Conservation (phyloP, 2,113 vertebrate genomes). For the Phrynosoma platyrhinos region DNA sequence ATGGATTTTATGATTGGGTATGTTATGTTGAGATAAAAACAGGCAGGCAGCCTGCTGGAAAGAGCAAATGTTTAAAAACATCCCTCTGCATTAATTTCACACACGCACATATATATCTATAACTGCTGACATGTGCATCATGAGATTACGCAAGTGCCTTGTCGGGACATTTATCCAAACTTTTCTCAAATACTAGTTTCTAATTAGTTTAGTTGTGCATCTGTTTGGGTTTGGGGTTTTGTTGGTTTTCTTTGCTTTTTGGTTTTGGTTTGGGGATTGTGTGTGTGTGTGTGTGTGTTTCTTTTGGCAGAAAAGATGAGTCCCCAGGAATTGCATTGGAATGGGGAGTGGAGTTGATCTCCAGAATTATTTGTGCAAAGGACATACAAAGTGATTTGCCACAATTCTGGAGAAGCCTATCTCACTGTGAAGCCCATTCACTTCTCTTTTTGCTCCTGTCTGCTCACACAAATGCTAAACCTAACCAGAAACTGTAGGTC, state of each 20-base stretch:
- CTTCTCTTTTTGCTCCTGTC: background rate
- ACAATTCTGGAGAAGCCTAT: background rate
- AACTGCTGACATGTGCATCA: conserved; percentile 52
- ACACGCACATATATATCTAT: conserved; percentile 19
- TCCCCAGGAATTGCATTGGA: conserved; percentile 46
- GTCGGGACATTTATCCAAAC: conserved; percentile 63
- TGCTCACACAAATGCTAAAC: background rate
- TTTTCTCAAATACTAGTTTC: conserved; percentile 66
- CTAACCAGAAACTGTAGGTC: background rate
- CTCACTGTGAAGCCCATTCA: background rate
- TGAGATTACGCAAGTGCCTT: conserved; percentile 66
- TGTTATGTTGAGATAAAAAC: conserved; percentile 75
- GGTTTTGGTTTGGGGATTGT: no score
- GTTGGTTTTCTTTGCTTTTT: background rate
- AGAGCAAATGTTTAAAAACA: background rate
- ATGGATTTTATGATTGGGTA: conserved; percentile 63
- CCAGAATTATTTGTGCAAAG: background rate
- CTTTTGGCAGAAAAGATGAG: conserved; percentile 35
- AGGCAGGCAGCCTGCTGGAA: conserved; percentile 51
- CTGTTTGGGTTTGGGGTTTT: background rate
- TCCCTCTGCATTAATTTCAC: conserved; percentile 72
- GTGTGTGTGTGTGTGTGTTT: no score
- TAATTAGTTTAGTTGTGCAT: conserved; percentile 64
- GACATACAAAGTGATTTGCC: background rate
- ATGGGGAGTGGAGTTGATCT: no score